These are phyloP conservation scores for Tenthredo mesomela DNA, from an alignment of 2,888 invertebrate genomes.

Conservation along the genomic window DNA sequence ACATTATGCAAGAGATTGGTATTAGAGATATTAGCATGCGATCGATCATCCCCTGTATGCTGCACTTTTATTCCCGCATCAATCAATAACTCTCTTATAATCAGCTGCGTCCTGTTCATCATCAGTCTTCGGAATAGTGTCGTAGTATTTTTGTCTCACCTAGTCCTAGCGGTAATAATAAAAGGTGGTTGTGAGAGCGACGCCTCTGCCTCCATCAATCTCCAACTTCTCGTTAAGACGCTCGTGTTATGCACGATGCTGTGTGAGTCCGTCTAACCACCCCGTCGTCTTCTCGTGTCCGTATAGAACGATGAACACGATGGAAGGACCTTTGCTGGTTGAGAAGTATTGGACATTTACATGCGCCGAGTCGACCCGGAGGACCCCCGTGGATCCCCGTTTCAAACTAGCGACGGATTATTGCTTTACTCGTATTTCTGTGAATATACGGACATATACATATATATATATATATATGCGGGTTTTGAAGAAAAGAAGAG, in stretches of 20 bases:
- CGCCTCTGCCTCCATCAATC: conserved; percentile 75
- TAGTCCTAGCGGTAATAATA: conserved; percentile 28
- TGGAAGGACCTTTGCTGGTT: conserved; percentile 50
- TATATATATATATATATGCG: no score
- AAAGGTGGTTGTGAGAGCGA: conserved; percentile 56
- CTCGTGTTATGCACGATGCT: conserved; percentile 68
- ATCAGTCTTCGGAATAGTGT: conserved; percentile 17
- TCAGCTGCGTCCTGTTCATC: background rate
- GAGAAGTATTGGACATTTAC: conserved; percentile 68
- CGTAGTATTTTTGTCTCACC: background rate
- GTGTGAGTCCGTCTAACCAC: conserved; percentile 51
- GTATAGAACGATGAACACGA: conserved; percentile 50
- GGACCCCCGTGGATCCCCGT: conserved; percentile 70
- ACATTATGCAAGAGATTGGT: background rate
- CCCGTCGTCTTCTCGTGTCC: conserved; percentile 32
- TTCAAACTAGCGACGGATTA: conserved; percentile 34
- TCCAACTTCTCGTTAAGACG: conserved; percentile 75
- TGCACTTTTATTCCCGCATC: background rate
- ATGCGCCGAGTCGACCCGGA: conserved; percentile 61
- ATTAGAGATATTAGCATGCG: conserved; percentile 1
- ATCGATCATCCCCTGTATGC: background rate
- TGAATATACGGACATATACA: background rate
- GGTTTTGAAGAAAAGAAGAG: background rate
- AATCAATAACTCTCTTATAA: background rate
- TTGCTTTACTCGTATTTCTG: conserved; percentile 23